Base-by-base conservation (phyloP, 2,797 vertebrate genomes). In the Crenichthys baileyi region DNA sequence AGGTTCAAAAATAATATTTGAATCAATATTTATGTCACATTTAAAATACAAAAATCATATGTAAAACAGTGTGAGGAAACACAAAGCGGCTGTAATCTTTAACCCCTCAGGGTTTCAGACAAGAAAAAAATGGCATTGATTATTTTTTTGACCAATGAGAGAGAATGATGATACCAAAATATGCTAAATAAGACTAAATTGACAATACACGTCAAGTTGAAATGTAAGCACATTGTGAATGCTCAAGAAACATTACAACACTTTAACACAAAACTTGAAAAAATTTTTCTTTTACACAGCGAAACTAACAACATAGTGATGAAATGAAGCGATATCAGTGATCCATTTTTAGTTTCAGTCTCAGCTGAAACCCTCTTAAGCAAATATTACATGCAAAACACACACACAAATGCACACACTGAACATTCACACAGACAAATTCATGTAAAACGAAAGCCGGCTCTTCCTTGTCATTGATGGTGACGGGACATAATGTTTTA, bases 381-480 rank as follows among this genome's bases (percentile, higher is more conserved):
- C 93, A 95, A 95, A 95, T 95, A 92, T 91, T 83, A 87, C 79
- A 95, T 94, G 93, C 90, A 94, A 93, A 93, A 67, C 60, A 79
- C 78, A 86, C 86, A 83, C 77, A 77, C 60, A 73, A 80, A 71
- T 58, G 51, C 58, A 78, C 77, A 83, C 78, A 65, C 53, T 20
- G 51, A 86, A 85, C 88, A 90, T 87, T 81, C 75, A 70, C 77
- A 73, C 68, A 92, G 85, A 11, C 92, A 94, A 93, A 94, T 93
- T 72, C 72, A 93, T 93, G 93, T 90, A 92, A 93, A 92, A 90
- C 60, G 90, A 92, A 88, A 87, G 50, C 80, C 7, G 56, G 44
- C 70, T 76, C 74, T 89, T 93, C 83, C 85, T 83, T 9, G 51
- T 83, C 82, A 78, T 80, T 84, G 73, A 82, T 63, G 63, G 15